These are phyloP conservation scores for Poecilia wingei DNA, from an alignment of 2,797 vertebrate genomes.

Conservation along the genomic window DNA sequence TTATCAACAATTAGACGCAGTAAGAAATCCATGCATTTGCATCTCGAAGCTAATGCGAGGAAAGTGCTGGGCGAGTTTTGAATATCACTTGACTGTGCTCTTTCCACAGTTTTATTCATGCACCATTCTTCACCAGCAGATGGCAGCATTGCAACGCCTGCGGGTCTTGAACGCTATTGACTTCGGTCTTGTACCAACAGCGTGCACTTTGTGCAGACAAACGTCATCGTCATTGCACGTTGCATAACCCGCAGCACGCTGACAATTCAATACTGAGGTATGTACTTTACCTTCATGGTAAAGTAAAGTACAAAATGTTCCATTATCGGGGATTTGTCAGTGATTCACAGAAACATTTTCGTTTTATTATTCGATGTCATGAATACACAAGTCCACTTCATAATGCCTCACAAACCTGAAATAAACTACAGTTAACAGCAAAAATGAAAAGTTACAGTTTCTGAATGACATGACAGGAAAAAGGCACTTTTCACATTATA, in stretches of 20 bases:
- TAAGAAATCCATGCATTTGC: background rate
- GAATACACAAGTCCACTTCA: constrained; percentile 37
- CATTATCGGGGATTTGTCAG: background rate
- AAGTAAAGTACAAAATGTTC: background rate
- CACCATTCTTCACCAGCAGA: constrained; percentile 44
- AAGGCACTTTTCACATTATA: constrained; percentile 61
- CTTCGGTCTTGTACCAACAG: constrained; percentile 23
- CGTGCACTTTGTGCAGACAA: constrained; percentile 30
- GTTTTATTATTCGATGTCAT: constrained; percentile 53
- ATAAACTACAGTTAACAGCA: constrained; percentile 20
- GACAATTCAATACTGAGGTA: background rate
- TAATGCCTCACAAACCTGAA: constrained; percentile 27
- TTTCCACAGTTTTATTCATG: background rate
- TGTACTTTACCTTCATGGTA: background rate
- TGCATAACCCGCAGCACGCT: constrained; percentile 26
- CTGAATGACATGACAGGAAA: constrained; percentile 44
- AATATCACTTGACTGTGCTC: background rate
- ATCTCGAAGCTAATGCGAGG: too few relatives aligned
- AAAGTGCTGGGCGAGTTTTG: background rate
- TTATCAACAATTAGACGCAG: background rate
- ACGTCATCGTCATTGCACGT: background rate
- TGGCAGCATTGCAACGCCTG: constrained; percentile 49
- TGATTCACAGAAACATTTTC: constrained; percentile 17
- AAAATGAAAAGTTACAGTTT: constrained; percentile 23
- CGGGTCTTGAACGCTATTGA: background rate